These are phyloP conservation scores for Balanococcus diminutus DNA, from an alignment of 2,888 invertebrate genomes.

Conservation along the genomic window DNA sequence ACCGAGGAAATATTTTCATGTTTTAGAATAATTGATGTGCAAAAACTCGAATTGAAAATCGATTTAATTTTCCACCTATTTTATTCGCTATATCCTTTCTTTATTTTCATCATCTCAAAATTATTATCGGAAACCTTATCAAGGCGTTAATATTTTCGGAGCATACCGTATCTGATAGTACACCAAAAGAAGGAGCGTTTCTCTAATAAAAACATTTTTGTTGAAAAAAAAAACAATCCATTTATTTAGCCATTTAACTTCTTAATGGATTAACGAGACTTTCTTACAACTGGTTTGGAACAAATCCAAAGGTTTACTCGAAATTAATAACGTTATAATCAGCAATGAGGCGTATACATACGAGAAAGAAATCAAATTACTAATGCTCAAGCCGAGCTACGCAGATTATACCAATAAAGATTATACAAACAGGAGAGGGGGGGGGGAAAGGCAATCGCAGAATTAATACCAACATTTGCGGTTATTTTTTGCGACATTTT, in stretches of 20 bases:
- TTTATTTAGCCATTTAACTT: not conserved
- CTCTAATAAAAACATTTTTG: not conserved
- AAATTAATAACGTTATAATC: not conserved
- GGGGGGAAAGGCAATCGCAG: not conserved
- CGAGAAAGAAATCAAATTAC: not conserved
- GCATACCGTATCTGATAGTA: not conserved
- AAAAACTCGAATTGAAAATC: slow-evolving; percentile 13
- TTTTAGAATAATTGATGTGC: not conserved
- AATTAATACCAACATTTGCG: not conserved
- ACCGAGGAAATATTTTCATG: slow-evolving; percentile 22
- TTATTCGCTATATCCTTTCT: not conserved
- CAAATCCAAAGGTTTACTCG: not conserved
- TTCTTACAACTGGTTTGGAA: slow-evolving; percentile 6
- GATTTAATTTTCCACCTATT: slow-evolving; percentile 18
- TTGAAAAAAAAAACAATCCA: not conserved
- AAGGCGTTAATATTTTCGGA: not conserved
- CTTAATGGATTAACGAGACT: not conserved
- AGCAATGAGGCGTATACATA: not conserved
- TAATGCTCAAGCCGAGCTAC: not conserved
- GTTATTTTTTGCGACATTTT: not conserved
- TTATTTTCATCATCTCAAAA: not conserved
- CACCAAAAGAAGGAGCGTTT: not conserved
- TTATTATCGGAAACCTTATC: not conserved
- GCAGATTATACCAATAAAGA: not conserved
- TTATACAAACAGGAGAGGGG: not conserved